Evolutionary conservation across 2,888 invertebrate species (phyloP), one percentile per base, ranked within the genome.

Genomic region (Helobdella robusta): DNA sequence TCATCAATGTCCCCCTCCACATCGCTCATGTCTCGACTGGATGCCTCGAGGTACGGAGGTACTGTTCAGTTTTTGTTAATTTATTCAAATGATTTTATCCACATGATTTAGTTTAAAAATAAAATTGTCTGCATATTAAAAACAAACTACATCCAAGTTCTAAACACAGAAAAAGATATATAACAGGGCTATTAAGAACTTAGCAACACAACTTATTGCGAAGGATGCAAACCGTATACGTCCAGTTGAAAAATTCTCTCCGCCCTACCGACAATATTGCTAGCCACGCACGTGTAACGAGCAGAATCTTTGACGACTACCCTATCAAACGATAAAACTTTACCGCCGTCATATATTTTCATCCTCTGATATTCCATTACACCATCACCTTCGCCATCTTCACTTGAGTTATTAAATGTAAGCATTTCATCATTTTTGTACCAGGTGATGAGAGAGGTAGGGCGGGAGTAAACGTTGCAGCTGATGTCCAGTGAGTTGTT

Each of bases 201-300:
- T n/a, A n/a, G n/a, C n/a, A n/a, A n/a, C n/a, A n/a, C n/a, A n/a
- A n/a, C n/a, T 40, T 40, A 15, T 40, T 15, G 20, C 23, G 20
- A n/a, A 28, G 11, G 28, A 25, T 44, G 36, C 59, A 64, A 54
- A 71, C 71, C 70, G 34, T 62, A 65, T 18, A 78, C 77, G 66
- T 76, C 74, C 1, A 78, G 70, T 62, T 75, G 71, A 68, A 76
- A 76, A 28, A 73, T 74, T 40, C 75, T 74, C 58, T 73, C 72
- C 34, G 82, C 75, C 60, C 75, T 74, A 6, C 82, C 82, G 2
- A 80, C 81, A 64, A 80, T 80, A 72, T 82, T 83, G 5, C 73
- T 72, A 1, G 81, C 82, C 34, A 78, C 73, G 69, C 82, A 82
- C 40, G 76, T 77, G 72, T 81, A 82, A 18, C 73, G 69, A 2